Evolutionary conservation across 2,113 vertebrate species (phyloP), one percentile per base, ranked within the genome.

Genomic region (Lophius piscatorius): DNA sequence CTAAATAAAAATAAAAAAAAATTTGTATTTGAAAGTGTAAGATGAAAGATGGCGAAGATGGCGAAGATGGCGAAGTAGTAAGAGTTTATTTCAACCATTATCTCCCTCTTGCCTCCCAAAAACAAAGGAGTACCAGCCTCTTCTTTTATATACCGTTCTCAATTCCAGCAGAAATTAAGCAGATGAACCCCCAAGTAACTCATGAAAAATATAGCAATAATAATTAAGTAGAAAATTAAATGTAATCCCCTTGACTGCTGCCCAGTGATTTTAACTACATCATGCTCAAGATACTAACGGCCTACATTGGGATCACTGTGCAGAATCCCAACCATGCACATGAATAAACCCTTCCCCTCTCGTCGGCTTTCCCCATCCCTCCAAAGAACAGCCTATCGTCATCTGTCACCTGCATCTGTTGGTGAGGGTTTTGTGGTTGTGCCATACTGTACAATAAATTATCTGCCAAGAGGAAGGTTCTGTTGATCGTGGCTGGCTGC

Each of bases 401-500:
- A 75, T 86, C 67, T 60, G 67, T 77, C 81, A 67, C 70, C 65
- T 63, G 66, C 66, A 77, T 87, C 75, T 81, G 80, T 29, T 66
- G 70, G 54, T 65, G 75, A 69, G 54, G 47, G 63, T 71, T 83
- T 45, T 66, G 68, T 45, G 62, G 67, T 34, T 22, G 49, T 70
- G 67, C 81, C 69, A 57, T 70, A 77, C 81, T 80, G 71, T 77
- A 63, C 65, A 41, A 59, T 66, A 76, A 83, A 80, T 49, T 76
- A 86, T 72, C 78, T 85, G 87, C 85, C 81, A 81, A 81, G 46
- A 52, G n/a, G 77, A 47, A 55, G 76, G 46, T 26, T 70, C 70
- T 80, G 87, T 84, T 88, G 88, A 91, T 87, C 86, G 75, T 55
- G 42, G 56, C 78, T 83, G 85, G 85, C 81, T 67, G 66, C 64